Evolutionary conservation across 2,797 vertebrate species (phyloP).

Genomic region (Microctenopoma lineatum): DNA sequence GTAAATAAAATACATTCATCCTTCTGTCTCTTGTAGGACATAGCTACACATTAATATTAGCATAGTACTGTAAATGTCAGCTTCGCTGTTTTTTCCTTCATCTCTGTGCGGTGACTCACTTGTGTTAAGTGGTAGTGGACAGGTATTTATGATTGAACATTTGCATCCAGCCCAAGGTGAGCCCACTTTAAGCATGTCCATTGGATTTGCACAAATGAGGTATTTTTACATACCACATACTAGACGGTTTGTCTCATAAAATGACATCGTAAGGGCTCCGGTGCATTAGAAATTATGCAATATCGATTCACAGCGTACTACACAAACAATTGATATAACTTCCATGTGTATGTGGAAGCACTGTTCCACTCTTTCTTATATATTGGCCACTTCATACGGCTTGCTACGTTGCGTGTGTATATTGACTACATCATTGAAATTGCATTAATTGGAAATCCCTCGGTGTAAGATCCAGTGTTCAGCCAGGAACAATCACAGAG

Average conservation of each 20-base stretch:
- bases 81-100: slow-evolving; percentile 55
- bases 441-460: slow-evolving; percentile 65
- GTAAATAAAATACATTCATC: slow-evolving; percentile 56
- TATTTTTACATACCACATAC: background rate
- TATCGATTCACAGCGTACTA: slow-evolving; percentile 28
- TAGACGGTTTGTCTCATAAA: slow-evolving; percentile 45
- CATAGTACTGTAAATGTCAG: slow-evolving; percentile 76
- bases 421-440: slow-evolving; percentile 66
- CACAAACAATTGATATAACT: slow-evolving; percentile 36
- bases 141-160: slow-evolving; percentile 47
- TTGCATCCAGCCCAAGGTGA: slow-evolving; percentile 63
- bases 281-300: background rate
- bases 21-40: slow-evolving; percentile 64
- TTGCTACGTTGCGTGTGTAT: slow-evolving; percentile 30
- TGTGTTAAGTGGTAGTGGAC: slow-evolving; percentile 63
- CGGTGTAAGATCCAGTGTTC: slow-evolving; percentile 50
- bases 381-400: slow-evolving; percentile 35
- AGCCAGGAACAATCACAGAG: slow-evolving; percentile 40
- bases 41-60: slow-evolving; percentile 72
- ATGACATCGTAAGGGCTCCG: slow-evolving; percentile 15
- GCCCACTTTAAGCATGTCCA: slow-evolving; percentile 38
- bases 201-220: slow-evolving; percentile 33
- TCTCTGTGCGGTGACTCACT: slow-evolving; percentile 54
- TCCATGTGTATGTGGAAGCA: slow-evolving; percentile 51
- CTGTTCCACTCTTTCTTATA: slow-evolving; percentile 45